A percentile compares a stretch with the other conserved stretches of the same genome.
These are phyloP conservation scores for Simalia tracyae DNA, from an alignment of 2,797 vertebrate genomes.

Conservation along the genomic window DNA sequence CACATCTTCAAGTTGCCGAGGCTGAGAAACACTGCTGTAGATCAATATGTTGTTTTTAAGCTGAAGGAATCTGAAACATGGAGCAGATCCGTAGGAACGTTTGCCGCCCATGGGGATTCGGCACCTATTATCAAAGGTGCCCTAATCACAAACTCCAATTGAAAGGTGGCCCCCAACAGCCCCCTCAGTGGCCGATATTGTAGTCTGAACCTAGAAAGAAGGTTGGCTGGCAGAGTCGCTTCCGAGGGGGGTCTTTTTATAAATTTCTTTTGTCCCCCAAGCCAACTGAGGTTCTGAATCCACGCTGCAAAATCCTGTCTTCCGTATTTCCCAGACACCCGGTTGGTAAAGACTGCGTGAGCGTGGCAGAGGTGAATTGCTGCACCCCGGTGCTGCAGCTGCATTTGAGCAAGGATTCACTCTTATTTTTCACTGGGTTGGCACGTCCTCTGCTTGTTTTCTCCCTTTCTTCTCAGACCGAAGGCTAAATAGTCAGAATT, in stretches of 20 bases:
- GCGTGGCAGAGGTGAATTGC: neutral
- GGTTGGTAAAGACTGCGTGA: neutral
- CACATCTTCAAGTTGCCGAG: neutral
- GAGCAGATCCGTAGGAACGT: neutral
- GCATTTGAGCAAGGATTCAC: neutral
- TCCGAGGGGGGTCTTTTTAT: too few relatives aligned
- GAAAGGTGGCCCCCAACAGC: too few relatives aligned
- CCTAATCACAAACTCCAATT: too few relatives aligned
- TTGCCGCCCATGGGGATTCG: too few relatives aligned
- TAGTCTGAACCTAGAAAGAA: too few relatives aligned
- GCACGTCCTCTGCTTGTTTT: neutral
- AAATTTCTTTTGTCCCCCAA: too few relatives aligned
- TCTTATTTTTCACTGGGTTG: neutral
- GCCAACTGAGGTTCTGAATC: too few relatives aligned
- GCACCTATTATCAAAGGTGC: too few relatives aligned
- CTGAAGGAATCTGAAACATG: neutral
- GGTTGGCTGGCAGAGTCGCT: too few relatives aligned
- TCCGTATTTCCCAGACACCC: neutral
- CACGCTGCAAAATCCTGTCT: neutral
- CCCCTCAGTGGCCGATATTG: too few relatives aligned
- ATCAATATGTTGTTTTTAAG: neutral
- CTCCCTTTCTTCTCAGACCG: neutral
- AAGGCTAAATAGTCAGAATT: neutral
- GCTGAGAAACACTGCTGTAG: neutral
- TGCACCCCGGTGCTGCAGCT: neutral